These are phyloP conservation scores for Pseudolaguvia tuberculata DNA, from an alignment of 2,113 vertebrate species.

Conservation along the genomic window DNA sequence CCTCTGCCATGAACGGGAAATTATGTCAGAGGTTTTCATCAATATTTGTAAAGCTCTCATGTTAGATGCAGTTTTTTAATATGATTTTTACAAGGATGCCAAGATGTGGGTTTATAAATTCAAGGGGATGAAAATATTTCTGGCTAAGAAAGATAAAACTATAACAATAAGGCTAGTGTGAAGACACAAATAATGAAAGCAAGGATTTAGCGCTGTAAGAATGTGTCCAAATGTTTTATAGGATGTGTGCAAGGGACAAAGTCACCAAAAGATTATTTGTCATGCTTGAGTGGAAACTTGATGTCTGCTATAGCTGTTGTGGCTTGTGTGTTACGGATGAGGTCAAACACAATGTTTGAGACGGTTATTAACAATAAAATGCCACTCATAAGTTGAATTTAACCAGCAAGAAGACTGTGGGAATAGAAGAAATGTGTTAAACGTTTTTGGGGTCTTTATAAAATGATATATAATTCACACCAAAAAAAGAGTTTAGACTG, in stretches of 20 bases:
- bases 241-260: conserved; percentile 39
- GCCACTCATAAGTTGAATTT: background rate
- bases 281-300: background rate
- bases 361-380: conserved; percentile 11
- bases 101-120: conserved; percentile 6
- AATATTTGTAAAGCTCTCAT: conserved; percentile 36
- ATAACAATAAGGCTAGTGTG: background rate
- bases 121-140: background rate
- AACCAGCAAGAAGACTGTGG: background rate
- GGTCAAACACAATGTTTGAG: conserved; percentile 2
- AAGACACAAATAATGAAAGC: conserved; percentile 13
- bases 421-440: conserved; percentile 20
- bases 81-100: background rate
- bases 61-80: conserved; percentile 10
- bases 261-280: background rate
- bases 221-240: background rate
- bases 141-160: background rate
- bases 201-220: background rate
- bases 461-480: background rate
- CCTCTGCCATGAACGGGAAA: conserved; percentile 41
- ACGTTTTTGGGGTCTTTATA: background rate
- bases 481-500: conserved; percentile 16
- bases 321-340: conserved; percentile 2
- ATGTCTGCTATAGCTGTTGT: conserved; percentile 5
- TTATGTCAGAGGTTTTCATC: conserved; percentile 36